Evolutionary conservation across 1,140 invertebrate genomes (phyloP).

Genomic region (Xylocopa sonorina): DNA sequence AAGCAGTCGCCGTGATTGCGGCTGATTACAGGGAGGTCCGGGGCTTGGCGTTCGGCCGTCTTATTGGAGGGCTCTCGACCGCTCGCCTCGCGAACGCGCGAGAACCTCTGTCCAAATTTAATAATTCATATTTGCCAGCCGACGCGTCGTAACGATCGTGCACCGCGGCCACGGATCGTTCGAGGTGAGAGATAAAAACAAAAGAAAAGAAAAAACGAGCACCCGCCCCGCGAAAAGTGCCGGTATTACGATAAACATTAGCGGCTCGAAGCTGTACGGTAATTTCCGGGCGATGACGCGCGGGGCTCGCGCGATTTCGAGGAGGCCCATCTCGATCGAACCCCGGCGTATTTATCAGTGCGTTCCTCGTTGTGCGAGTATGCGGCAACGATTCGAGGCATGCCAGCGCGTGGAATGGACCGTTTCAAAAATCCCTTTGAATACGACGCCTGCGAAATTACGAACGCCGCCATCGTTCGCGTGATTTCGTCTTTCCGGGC

Average conservation of each 20-base stretch:
- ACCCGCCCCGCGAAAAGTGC: conserved; percentile 53
- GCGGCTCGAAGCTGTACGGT: conserved; percentile 37
- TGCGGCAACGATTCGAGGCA: background rate
- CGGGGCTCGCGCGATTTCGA: background rate
- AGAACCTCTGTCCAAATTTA: conserved; percentile 69
- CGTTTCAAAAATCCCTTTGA: background rate
- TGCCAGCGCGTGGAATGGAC: background rate
- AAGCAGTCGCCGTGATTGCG: conserved; percentile 73
- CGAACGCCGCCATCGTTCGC: too few relatives aligned
- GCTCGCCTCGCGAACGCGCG: conserved; percentile 54
- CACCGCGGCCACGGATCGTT: conserved; percentile 22
- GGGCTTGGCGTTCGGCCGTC: conserved; percentile 57
- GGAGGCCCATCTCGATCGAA: background rate
- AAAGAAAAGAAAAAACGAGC: background rate
- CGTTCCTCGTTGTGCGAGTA: conserved; percentile 30
- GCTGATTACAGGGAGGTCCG: conserved; percentile 72
- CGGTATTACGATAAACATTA: conserved; percentile 62
- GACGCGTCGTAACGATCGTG: conserved; percentile 45
- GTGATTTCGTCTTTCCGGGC: background rate
- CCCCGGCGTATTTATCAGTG: conserved; percentile 18
- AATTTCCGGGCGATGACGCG: conserved; percentile 41
- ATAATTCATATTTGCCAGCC: conserved; percentile 66
- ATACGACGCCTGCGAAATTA: background rate
- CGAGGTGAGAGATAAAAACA: background rate
- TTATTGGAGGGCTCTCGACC: conserved; percentile 60